Percentiles rank a stretch among this genome's conserved stretches.
Evolutionary conservation across 2,888 invertebrate species (phyloP).

Genomic region (Pollenia griseotomentosa): DNA sequence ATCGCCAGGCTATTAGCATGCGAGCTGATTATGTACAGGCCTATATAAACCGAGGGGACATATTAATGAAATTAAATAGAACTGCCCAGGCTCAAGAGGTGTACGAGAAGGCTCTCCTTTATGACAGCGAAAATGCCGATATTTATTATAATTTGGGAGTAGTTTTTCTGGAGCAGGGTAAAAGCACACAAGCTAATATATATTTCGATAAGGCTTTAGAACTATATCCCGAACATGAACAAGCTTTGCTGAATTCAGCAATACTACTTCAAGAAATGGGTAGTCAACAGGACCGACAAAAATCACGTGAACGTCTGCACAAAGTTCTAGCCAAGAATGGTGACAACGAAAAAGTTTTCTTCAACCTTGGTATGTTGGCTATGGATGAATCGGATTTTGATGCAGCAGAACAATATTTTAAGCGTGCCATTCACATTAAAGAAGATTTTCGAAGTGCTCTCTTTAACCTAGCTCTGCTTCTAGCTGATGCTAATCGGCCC

Average conservation of each 20-base stretch:
- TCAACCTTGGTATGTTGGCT: conserved; percentile 97
- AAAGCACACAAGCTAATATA: conserved; percentile 94
- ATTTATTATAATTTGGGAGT: conserved; percentile 98
- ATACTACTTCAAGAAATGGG: conserved; percentile 96
- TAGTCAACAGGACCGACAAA: conserved; percentile 90
- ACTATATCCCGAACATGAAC: conserved; percentile 97
- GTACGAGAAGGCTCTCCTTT: conserved; percentile 95
- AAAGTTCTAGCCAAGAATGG: conserved; percentile 88
- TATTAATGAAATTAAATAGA: conserved; percentile 96
- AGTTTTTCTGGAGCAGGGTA: conserved; percentile 96
- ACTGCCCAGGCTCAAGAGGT: conserved; percentile 97
- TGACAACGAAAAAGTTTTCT: conserved; percentile 95
- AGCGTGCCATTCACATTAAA: conserved; percentile 93
- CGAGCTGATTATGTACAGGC: conserved; percentile 95
- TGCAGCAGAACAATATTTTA: conserved; percentile 96
- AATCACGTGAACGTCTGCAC: conserved; percentile 92
- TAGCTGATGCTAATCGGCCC: conserved; percentile 94
- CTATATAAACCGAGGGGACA: conserved; percentile 98
- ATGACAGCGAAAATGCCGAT: conserved; percentile 97
- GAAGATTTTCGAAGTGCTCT: conserved; percentile 96
- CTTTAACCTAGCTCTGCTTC: conserved; percentile 95
- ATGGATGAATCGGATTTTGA: conserved; percentile 97
- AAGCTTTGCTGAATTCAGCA: conserved; percentile 97
- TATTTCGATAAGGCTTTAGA: conserved; percentile 97
- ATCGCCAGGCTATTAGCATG: conserved; percentile 98